These are phyloP conservation scores for Allophyes oxyacanthae DNA, from an alignment of 2,888 invertebrate genomes.

Conservation along the genomic window DNA sequence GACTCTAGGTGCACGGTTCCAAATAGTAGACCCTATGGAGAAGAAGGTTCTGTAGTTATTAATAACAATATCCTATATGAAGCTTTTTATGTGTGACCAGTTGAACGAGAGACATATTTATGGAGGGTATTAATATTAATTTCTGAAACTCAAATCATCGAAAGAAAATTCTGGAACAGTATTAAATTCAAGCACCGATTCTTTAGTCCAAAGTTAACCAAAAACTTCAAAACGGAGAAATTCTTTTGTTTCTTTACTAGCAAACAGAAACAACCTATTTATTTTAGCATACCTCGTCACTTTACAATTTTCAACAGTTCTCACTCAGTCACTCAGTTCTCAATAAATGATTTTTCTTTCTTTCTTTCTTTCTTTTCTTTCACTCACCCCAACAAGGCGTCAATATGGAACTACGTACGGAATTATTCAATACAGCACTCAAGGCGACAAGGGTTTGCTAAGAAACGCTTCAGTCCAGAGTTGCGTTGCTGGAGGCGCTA, in stretches of 20 bases:
- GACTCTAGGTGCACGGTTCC: too few relatives aligned
- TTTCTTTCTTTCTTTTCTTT: too few relatives aligned
- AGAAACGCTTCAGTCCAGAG: constrained; percentile 38
- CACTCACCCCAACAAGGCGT: constrained; percentile 15
- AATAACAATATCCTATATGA: too few relatives aligned
- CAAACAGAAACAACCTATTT: constrained; percentile 3
- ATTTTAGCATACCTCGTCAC: background rate
- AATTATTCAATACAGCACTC: constrained; percentile 57
- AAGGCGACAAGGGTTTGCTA: constrained; percentile 33
- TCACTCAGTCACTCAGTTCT: constrained; percentile 18
- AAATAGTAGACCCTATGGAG: too few relatives aligned
- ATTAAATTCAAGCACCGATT: too few relatives aligned
- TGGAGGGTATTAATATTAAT: too few relatives aligned
- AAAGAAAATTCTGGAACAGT: background rate
- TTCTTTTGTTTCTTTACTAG: background rate
- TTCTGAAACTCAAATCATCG: too few relatives aligned
- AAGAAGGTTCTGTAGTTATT: too few relatives aligned
- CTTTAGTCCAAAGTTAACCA: too few relatives aligned
- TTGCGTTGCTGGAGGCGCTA: constrained; percentile 46
- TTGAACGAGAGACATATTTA: too few relatives aligned
- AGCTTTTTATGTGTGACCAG: too few relatives aligned
- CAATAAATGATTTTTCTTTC: too few relatives aligned
- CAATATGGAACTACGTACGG: constrained; percentile 37
- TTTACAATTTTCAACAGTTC: constrained; percentile 4
- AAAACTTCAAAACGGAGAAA: background rate